Base-by-base conservation (phyloP, 2,888 invertebrate genomes). In the Eupithecia vulgata region DNA sequence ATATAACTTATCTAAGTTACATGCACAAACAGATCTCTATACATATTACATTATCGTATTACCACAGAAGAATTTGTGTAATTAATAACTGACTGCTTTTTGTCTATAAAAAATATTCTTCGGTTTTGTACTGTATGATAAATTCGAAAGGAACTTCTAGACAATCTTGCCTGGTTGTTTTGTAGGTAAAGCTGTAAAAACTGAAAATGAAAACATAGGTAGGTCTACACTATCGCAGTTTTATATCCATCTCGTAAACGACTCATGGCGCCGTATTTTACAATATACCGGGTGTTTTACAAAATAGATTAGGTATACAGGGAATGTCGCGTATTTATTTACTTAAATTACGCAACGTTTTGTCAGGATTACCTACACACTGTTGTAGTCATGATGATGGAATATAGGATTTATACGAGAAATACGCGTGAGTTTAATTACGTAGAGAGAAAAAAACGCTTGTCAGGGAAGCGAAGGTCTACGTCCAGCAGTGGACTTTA, bases 161-260 rank as follows among this genome's bases (percentile, higher is more conserved):
- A 52, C 48, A 52, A 52, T 52, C 10, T 52, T 52, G 48, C 21
- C 48, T 52, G 48, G 48, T n/a, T 48, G 8, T 48, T 12, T 62
- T 17, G 13, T 62, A 34, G 2, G n/a, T 37, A 37, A 21, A 62
- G 62, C 37, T 64, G 37, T 64, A 64, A 37, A 57, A 64, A 37
- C 37, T 64, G 62, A 64, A 35, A 64, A 64, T 61, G 0, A 35
- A 64, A 64, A 64, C 64, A 64, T 45, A n/a, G 45, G 3, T 64
- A 34, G 64, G 12, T 37, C 37, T 37, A 4, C 62, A 62, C 64
- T 37, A 64, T 64, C 64, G 37, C 35, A 10, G 35, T 64, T 37
- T 64, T 64, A 37, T 35, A 12, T 10, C 35, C 62, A 17, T n/a
- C 64, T 64, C 37, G 17, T 64, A 64, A 64, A 61, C n/a, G 34